phyloP scores from a whole-genome alignment of 1,140 invertebrate species.

The Halictus rubicundus region DNA sequence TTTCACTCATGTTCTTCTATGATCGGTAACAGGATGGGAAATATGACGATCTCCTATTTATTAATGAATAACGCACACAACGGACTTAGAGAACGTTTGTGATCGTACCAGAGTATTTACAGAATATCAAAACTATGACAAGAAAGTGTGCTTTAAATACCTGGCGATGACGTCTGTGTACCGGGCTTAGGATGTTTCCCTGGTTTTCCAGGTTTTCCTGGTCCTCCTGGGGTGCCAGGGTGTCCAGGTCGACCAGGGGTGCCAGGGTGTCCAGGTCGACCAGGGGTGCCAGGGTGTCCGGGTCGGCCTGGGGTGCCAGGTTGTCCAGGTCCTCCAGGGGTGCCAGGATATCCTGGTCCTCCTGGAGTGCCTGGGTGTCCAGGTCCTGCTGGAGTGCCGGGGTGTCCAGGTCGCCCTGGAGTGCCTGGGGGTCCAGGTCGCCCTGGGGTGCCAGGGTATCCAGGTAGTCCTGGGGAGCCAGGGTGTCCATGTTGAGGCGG shows the following conservation, averaged over 20 bases:
- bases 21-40: too few species aligned
- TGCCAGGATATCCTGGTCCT: background rate
- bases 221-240: conserved; percentile 73
- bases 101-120: too few species aligned
- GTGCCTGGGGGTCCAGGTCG: background rate
- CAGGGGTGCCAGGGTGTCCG: conserved; percentile 72
- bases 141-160: background rate
- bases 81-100: too few species aligned
- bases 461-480: conserved; percentile 51
- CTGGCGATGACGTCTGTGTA: background rate
- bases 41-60: too few species aligned
- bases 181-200: conserved; percentile 2
- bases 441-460: conserved; percentile 40
- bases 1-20: too few species aligned
- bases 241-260: conserved; percentile 27
- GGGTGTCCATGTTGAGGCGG: too few species aligned
- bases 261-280: conserved; percentile 46
- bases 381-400: conserved; percentile 36
- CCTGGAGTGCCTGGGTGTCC: background rate
- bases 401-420: conserved; percentile 46
- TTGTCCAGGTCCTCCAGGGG: background rate
- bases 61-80: too few species aligned
- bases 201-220: conserved; percentile 26
- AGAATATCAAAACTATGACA: background rate
- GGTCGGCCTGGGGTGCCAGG: conserved; percentile 69